These are phyloP conservation scores for Drosophila albomicans DNA, from an alignment of 1,140 invertebrate genomes.

Conservation along the genomic window DNA sequence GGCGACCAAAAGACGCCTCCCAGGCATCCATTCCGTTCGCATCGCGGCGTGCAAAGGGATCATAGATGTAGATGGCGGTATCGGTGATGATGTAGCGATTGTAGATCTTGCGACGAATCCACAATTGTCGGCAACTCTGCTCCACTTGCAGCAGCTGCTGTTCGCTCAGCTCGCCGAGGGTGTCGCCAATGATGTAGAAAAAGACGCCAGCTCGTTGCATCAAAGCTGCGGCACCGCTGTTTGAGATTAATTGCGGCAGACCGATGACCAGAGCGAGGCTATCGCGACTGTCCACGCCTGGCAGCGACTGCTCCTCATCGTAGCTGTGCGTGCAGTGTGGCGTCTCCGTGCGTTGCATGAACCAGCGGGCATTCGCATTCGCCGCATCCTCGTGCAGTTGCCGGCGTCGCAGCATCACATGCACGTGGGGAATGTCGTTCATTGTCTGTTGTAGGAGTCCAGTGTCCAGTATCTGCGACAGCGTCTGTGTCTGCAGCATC, in stretches of 20 bases:
- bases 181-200: constrained; percentile 57
- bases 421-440: constrained; percentile 39
- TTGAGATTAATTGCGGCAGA: constrained; percentile 31
- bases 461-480: constrained; percentile 18
- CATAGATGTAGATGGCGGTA: constrained; percentile 58
- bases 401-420: constrained; percentile 44
- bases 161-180: constrained; percentile 9
- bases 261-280: constrained; percentile 48
- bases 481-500: neutral
- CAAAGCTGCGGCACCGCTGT: constrained; percentile 25
- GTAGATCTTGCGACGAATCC: constrained; percentile 52
- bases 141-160: constrained; percentile 45
- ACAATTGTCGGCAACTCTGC: constrained; percentile 45
- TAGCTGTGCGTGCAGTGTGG: constrained; percentile 45
- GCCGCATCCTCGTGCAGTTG: constrained; percentile 37
- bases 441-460: constrained; percentile 40
- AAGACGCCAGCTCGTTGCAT: constrained; percentile 36
- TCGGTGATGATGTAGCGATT: constrained; percentile 58
- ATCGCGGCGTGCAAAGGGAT: constrained; percentile 51
- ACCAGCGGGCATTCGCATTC: constrained; percentile 57
- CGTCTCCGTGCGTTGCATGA: constrained; percentile 33
- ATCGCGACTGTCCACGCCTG: constrained; percentile 23
- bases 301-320: constrained; percentile 24
- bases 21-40: neutral
- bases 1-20: constrained; percentile 51